Base-by-base conservation (phyloP, 2,113 vertebrate genomes). In the Corythornis vintsioides region DNA sequence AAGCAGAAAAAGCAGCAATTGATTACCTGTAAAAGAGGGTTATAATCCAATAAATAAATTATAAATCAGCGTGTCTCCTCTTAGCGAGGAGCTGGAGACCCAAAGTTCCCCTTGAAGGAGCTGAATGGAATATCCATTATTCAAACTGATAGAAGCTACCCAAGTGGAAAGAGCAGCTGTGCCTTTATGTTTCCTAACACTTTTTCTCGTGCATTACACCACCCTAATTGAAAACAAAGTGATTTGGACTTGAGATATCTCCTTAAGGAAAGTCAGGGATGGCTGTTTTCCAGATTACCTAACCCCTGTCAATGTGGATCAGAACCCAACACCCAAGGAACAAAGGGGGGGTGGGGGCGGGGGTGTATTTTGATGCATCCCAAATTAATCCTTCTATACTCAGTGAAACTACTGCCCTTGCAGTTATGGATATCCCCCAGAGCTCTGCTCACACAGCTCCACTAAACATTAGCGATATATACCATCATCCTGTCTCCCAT, bases 41-140 rank as follows among this genome's bases (percentile, higher is more conserved):
- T 88, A 28, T 61, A 89, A 91, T 83, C 82, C 86, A 93, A 94
- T 96, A 90, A 96, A 96, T 94, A 93, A 96, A 95, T 96, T 78
- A 96, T 95, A 93, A 94, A 95, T 89, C 83, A 79, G 71, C 18
- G 0, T 76, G 86, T 70, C 86, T 88, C 74, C 83, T 92, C 81
- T 84, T 55, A 79, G 93, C 1, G 0, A 93, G 64, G 67, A 86
- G 73, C 78, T 43, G 53, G 67, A 91, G 88, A 88, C 73, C 42
- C 21, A 0, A 18, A 55, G 72, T 10, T 88, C 45, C 83, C 65
- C 83, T 94, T 1, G 1, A 75, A 93, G 88, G 86, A 92, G 35
- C 75, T 38, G 82, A 90, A 82, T 75, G 93, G 78, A 90, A 89
- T 78, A 93, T 83, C 88, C 86, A 92, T 95, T 94, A 96, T 96